Evolutionary conservation across 64 coral and sea anemone genomes (phyloP), one percentile per base, ranked within the genome.

Genomic region (Hydrozoanthus tunicans): DNA sequence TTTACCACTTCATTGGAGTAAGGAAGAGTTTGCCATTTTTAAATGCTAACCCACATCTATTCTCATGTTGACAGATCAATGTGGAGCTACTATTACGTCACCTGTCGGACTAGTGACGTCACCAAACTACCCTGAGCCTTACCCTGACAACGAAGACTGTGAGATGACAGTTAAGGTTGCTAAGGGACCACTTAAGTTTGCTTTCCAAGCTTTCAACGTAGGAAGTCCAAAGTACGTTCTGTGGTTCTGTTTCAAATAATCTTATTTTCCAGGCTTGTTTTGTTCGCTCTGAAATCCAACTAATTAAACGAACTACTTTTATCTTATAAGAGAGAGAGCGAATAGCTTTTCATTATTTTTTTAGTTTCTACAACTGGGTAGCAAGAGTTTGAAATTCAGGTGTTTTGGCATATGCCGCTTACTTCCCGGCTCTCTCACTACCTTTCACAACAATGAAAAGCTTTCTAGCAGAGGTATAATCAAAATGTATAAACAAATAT

Each of bases 101-200:
- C 92, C 97, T 9, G 89, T 99, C 86, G 97, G 97, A 53, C 73
- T 99, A 25, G 81, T 99, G 12, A 94, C 94, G 64, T 99, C 97
- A 94, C 97, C 97, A 23, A 99, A 99, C 94, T 99, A 99, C 9
- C 97, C 97, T 6, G 91, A 96, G 51, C 82, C 97, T 6, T 99
- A 99, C 82, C 97, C 97, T 64, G 70, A 90, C 59, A 99, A 99
- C 79, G 97, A 99, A 52, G 72, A 94, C 20, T 99, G 97, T 74
- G 91, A 95, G 54, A 96, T 86, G 12, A 95, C 97, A n/a, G 93
- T 99, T 12, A 99, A 89, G 69, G 94, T 95, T 73, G 85, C 84
- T 9, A 95, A 99, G 27, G 97, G 94, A 4, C 97, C 97, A 52
- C 79, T 99, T 51, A 93, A 84, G 61, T 81, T 99, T 8, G 94